phyloP scores from a whole-genome alignment of 2,797 vertebrate genomes.

The Rhinophrynus dorsalis region DNA sequence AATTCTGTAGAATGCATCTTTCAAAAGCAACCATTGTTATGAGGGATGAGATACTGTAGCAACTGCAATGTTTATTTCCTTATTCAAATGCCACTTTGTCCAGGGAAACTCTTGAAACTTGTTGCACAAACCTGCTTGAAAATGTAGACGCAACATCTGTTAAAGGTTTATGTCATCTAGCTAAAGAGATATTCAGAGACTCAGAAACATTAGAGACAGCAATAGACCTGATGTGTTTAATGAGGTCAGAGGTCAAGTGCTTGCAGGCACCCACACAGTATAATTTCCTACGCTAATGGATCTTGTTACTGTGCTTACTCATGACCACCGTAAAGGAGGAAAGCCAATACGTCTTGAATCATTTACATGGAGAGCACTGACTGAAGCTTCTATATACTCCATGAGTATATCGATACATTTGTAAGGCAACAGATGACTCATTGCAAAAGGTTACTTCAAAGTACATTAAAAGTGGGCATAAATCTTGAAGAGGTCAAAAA shows the following conservation, averaged over 20 bases:
- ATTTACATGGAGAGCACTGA: neutral
- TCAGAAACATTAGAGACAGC: neutral
- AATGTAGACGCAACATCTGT: neutral
- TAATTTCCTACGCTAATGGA: neutral
- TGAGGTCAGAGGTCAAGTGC: conserved; percentile 20
- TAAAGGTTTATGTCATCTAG: neutral
- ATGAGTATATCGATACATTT: neutral
- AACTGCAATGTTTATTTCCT: no score
- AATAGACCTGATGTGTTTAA: neutral
- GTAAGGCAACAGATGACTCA: neutral
- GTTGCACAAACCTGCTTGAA: neutral
- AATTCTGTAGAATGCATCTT: no score
- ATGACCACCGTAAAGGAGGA: neutral
- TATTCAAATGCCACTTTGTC: no score
- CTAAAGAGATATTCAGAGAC: neutral
- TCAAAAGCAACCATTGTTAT: no score
- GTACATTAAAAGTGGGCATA: neutral
- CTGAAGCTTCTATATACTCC: neutral
- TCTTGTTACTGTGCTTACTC: neutral
- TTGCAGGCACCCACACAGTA: neutral
- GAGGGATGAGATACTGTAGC: no score
- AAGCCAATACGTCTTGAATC: neutral
- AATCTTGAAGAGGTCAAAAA: neutral
- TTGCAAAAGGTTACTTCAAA: neutral
- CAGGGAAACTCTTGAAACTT: no score